phyloP scores from a whole-genome alignment of 2,888 invertebrate species.

The Drosophila tanythrix region DNA sequence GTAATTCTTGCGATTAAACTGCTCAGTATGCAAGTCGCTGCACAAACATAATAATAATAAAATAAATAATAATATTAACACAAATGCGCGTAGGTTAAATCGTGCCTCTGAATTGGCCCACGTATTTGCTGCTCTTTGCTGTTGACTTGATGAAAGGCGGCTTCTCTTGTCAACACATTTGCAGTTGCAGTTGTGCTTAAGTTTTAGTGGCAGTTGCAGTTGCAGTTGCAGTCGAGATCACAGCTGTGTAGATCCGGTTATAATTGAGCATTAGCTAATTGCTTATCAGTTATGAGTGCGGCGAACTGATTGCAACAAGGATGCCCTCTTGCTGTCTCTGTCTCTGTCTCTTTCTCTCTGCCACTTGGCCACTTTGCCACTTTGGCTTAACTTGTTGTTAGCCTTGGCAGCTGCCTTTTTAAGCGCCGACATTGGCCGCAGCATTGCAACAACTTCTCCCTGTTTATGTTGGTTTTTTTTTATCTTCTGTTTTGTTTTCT shows the following conservation, averaged over 20 bases:
- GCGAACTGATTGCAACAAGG: slow-evolving; percentile 10
- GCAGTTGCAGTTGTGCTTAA: background rate
- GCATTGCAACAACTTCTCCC: slow-evolving; percentile 66
- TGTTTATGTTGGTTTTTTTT: slow-evolving; percentile 30
- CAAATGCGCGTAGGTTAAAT: slow-evolving; percentile 56
- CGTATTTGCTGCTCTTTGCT: slow-evolving; percentile 30
- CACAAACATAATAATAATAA: background rate
- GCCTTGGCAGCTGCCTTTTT: slow-evolving; percentile 41
- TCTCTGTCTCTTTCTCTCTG: background rate
- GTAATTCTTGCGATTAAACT: slow-evolving; percentile 48
- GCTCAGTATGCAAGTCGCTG: slow-evolving; percentile 52
- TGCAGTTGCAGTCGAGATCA: slow-evolving; percentile 16
- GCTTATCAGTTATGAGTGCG: slow-evolving; percentile 33
- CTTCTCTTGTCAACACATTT: slow-evolving; percentile 51
- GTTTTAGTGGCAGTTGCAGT: background rate
- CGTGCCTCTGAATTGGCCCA: slow-evolving; percentile 68
- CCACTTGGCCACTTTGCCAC: background rate
- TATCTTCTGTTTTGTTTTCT: slow-evolving; percentile 17
- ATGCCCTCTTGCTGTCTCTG: background rate
- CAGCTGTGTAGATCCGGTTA: slow-evolving; percentile 45
- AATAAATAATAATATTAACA: background rate
- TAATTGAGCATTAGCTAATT: slow-evolving; percentile 36
- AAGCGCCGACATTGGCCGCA: slow-evolving; percentile 71
- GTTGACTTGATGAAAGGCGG: slow-evolving; percentile 56
- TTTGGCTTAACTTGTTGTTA: slow-evolving; percentile 26